A percentile compares a stretch with the other conserved stretches of the same genome.
Evolutionary conservation across 1,140 invertebrate genomes (phyloP).

Genomic region (Temnothorax nylanderi): DNA sequence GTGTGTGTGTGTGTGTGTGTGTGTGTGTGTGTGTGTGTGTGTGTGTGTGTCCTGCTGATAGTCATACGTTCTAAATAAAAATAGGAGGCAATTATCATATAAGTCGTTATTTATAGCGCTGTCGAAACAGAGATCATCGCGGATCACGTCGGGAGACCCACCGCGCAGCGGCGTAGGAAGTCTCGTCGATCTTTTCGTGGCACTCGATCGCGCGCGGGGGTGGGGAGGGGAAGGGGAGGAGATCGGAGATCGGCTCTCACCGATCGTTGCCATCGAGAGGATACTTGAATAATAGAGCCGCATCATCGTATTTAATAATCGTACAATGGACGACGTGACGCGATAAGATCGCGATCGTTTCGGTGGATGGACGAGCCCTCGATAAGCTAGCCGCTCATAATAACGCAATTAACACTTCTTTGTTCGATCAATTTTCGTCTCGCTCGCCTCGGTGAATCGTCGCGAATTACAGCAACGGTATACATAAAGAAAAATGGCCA

Average conservation of each 20-base stretch:
- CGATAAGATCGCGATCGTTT: constrained; percentile 76
- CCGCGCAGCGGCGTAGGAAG: constrained; percentile 59
- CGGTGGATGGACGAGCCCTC: constrained; percentile 61
- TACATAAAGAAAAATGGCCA: constrained; percentile 33
- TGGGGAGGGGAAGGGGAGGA: neutral
- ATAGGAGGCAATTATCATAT: constrained; percentile 51
- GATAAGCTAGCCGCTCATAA: constrained; percentile 68
- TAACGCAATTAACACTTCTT: constrained; percentile 78
- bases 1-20: too few relatives aligned
- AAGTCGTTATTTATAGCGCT: constrained; percentile 59
- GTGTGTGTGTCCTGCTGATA: neutral
- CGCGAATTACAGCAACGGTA: constrained; percentile 49
- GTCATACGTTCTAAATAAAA: constrained; percentile 35
- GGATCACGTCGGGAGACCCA: constrained; percentile 62
- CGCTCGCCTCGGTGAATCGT: constrained; percentile 57
- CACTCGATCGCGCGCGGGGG: constrained; percentile 45
- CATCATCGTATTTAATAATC: constrained; percentile 78
- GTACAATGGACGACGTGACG: constrained; percentile 71
- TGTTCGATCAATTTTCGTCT: constrained; percentile 73
- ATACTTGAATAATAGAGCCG: constrained; percentile 71
- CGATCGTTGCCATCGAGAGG: constrained; percentile 58
- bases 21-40: neutral
- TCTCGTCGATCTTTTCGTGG: constrained; percentile 67
- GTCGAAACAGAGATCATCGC: constrained; percentile 62
- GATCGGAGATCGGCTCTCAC: constrained; percentile 58